Evolutionary conservation across 1,140 invertebrate genomes (phyloP).

Genomic region (Philopotamus ludificatus): DNA sequence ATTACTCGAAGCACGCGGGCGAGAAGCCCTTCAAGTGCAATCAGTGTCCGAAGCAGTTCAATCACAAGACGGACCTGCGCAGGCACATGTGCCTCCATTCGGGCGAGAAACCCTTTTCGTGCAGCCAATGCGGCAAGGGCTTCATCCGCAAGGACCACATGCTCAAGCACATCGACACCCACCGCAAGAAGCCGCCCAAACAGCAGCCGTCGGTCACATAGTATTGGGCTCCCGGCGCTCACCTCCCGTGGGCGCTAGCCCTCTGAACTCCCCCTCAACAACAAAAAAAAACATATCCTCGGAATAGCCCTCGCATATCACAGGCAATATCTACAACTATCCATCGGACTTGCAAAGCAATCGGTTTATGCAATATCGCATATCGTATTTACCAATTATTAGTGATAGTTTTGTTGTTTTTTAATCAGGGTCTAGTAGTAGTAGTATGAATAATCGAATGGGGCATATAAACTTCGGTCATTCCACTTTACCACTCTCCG

Average conservation of each 20-base stretch:
- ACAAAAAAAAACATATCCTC: constrained; percentile 24
- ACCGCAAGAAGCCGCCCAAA: constrained; percentile 58
- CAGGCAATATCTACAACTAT: constrained; percentile 39
- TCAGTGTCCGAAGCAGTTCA: constrained; percentile 83
- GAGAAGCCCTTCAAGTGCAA: constrained; percentile 89
- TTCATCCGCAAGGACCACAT: constrained; percentile 95
- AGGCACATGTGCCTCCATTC: constrained; percentile 86
- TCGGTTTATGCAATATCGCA: constrained; percentile 38
- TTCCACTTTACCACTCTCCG: constrained; percentile 25
- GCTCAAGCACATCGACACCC: constrained; percentile 88
- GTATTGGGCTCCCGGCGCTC: constrained; percentile 42
- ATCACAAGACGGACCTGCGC: constrained; percentile 86
- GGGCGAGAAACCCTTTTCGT: constrained; percentile 77
- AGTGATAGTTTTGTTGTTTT: constrained; percentile 42
- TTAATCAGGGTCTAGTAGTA: constrained; percentile 41
- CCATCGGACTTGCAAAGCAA: constrained; percentile 41
- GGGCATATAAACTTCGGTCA: constrained; percentile 29
- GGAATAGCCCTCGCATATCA: constrained; percentile 31
- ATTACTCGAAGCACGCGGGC: constrained; percentile 74
- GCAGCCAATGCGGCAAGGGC: constrained; percentile 79
- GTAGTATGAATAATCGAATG: constrained; percentile 38
- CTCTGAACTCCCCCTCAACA: constrained; percentile 5
- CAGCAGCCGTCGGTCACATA: too few relatives aligned
- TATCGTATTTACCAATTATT: constrained; percentile 41
- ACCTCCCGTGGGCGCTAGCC: constrained; percentile 11